Evolutionary conservation across 2,113 vertebrate genomes (phyloP), one percentile per base, ranked within the genome.

Genomic region (Aptenodytes forsteri): DNA sequence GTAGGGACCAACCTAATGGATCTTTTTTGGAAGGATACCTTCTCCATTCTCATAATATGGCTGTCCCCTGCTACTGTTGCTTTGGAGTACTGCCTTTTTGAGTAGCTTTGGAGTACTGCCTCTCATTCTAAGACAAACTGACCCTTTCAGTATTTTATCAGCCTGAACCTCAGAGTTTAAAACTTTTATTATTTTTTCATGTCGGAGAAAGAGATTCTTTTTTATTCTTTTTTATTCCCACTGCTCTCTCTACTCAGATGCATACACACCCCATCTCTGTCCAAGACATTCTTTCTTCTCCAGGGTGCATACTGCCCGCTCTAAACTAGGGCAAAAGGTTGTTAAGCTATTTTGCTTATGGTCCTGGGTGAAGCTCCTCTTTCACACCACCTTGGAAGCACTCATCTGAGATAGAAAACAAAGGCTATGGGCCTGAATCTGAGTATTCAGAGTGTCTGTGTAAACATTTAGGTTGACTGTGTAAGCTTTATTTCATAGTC

Each of bases 221-320:
- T 23, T 58, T 12, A 19, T 52, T 79, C 17, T 20, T 55, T 89
- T 66, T 72, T 47, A 54, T 59, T 10, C n/a, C 19, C 9, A 10
- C 47, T 67, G 13, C 30, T 89, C 9, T 61, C 42, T 65, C 7
- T 47, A 20, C 21, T 65, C 25, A 36, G 16, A 54, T 52, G 18
- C 38, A 61, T 50, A 42, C 14, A 54, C 0, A 0, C 1, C 13
- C 16, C 4, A 3, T 25, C 36, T 80, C 52, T 80, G 52, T 72
- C 44, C 66, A 66, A 73, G 23, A 59, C 38, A 34, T 82, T 87
- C 11, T 84, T 70, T 71, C 18, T 82, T 64, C 32, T 55, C 17
- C 36, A 52, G 22, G 13, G 34, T 25, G 13, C 27, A 46, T 50
- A 26, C 8, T 83, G 34, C 25, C 29, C 38, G 40, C 46, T 59